Base-by-base conservation (phyloP, 2,797 vertebrate genomes). In the Rhabdomys pumilio region DNA sequence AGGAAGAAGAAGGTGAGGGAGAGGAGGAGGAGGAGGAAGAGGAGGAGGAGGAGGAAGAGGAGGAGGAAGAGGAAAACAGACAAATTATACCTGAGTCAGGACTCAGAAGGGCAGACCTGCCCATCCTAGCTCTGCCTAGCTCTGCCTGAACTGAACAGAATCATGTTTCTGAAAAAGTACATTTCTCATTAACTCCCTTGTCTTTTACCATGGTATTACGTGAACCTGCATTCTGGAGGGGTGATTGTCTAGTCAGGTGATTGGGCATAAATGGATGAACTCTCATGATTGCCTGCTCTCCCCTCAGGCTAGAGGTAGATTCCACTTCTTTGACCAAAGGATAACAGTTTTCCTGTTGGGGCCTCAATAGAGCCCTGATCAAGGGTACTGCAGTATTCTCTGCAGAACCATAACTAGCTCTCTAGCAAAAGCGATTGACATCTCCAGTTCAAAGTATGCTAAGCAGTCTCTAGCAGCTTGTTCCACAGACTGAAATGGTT, bases 351-450 rank as follows among this genome's bases (percentile, higher is more conserved):
- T 83, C 38, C 57, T 15, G 4, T 83, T 29, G 57, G 12, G 57
- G 47, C 63, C 44, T n/a, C 63, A 67, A 50, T 31, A 85, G 31
- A 67, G 31, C 63, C 44, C 44, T 67, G 31, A 24, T 67, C 44
- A 86, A 38, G 65, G 14, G 19, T 87, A n/a, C 4, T 55, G 34
- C 29, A 38, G 41, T 34, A 55, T 44, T 26, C 41, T n/a, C 63
- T 75, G 13, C n/a, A 85, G 55, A 90, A 85, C 5, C 8, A 29
- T n/a, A 79, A 47, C 55, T 10, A 7, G 63, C 67, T 12, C 29
- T 94, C n/a, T 41, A 89, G 47, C 47, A 93, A 65, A 94, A 75
- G 34, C 47, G 22, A 73, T 79, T 44, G 91, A 55, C 53, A 77
- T 24, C 34, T 67, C 69, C 9, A 41, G n/a, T 80, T 95, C 76